Evolutionary conservation across 2,797 vertebrate genomes (phyloP), one percentile per base, ranked within the genome.

Genomic region (Synanceia verrucosa): DNA sequence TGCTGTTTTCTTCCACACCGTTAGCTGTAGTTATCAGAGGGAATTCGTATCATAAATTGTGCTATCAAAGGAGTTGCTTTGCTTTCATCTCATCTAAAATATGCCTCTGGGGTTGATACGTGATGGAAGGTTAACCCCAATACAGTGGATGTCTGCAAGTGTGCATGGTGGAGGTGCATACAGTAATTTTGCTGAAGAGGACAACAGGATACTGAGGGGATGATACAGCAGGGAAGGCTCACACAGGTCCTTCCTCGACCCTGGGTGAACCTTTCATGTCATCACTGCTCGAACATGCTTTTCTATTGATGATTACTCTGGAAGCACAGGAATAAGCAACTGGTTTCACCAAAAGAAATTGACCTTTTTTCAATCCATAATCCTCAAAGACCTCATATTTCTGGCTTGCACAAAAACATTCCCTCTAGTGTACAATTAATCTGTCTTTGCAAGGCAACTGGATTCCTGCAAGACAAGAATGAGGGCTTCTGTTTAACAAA

Each of bases 11-110:
- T 29, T 72, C 41, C 46, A 29, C 65, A 69, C 44, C 33, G 68
- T 65, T 65, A 55, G 33, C 72, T 65, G 55, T 60, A 71, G 72
- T 84, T 83, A 81, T 82, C 73, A 69, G 70, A 33, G 56, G 44
- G 43, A 34, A 78, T 76, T 76, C 36, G 3, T 78, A 76, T 77
- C 84, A 80, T 88, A 86, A 83, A 84, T 77, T 84, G 84, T 44
- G 33, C 70, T 78, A 79, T 88, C 84, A 86, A 80, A 88, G 78
- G 72, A 78, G 72, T 62, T 76, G 68, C 56, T 47, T 58, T 55
- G 71, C 73, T 86, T 86, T 90, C 78, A 87, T 86, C 72, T 73
- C 51, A 33, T 13, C 56, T 69, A 33, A 84, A 84, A 82, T 6
- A 67, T 50, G 26, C 68, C 71, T 67, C 66, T 37, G 66, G 55